Conservation (phyloP, 1,140 invertebrate species). For the Parasteatoda tepidariorum region DNA sequence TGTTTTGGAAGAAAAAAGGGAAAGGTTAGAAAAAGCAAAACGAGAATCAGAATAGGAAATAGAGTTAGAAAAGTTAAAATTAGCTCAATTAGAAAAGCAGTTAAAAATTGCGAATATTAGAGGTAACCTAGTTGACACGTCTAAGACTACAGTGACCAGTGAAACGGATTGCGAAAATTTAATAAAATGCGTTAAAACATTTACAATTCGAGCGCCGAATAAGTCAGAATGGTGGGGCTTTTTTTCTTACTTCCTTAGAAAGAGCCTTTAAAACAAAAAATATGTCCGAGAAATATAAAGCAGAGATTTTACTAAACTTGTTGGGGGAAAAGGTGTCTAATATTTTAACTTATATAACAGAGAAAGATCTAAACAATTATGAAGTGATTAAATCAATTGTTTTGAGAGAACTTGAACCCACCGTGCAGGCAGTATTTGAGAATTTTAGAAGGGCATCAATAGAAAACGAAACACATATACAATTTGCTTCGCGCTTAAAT, state of each 20-base stretch:
- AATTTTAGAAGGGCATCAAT: not conserved
- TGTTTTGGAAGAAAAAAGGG: too few species aligned
- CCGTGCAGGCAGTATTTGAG: not conserved
- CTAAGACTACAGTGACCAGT: too few species aligned
- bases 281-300: not conserved
- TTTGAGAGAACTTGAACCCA: not conserved
- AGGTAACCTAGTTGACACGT: too few species aligned
- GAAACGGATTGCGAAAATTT: too few species aligned
- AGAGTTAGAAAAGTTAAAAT: too few species aligned
- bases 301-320: conserved; percentile 2
- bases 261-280: conserved; percentile 6
- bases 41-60: too few species aligned
- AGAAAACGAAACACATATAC: not conserved
- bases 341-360: not conserved
- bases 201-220: not conserved
- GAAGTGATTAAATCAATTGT: not conserved
- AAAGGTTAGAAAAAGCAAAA: too few species aligned
- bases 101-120: too few species aligned
- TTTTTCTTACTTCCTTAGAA: not conserved
- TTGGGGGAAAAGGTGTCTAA: too few species aligned
- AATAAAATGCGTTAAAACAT: too few species aligned
- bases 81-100: too few species aligned
- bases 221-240: not conserved
- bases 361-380: not conserved
- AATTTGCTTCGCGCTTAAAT: not conserved